Base-by-base conservation (phyloP, 2,888 invertebrate genomes). In the Melitaea athalia region DNA sequence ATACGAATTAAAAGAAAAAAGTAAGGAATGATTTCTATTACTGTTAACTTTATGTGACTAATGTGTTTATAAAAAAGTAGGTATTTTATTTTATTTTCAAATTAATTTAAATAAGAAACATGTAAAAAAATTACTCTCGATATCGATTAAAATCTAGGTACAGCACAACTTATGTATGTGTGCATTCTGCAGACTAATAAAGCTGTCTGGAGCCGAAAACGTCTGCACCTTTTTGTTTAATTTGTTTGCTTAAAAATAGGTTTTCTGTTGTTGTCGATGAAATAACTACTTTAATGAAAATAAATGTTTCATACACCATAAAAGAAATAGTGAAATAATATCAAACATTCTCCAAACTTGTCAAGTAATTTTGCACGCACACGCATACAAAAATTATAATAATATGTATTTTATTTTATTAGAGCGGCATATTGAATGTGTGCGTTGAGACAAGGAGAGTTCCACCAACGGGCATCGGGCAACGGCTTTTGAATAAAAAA, bases 211-310 rank as follows among this genome's bases (percentile, higher is more conserved):
- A 38, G 53, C 63, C 64, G 64, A 31, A 61, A 72, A 70, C 73
- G 75, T 75, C 75, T 76, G 76, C 66, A 53, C 7, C 60, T 64
- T 61, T 71, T 69, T 72, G 66, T 31, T 52, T 15, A 7, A 17
- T 61, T 66, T 71, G n/a, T 70, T 66, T 24, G 33, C 47, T 43
- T 31, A 64, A 63, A 65, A 55, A 65, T 57, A 43, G 43, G 15
- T n/a, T 53, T 68, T 45, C 42, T 45, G 14, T 33, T 63, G 10
- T 15, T 15, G 10, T 15, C 42, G 42, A 42, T 10, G 10, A n/a
- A 5, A 42, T 10, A 57, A 11, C 10, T 10, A 15, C 17, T n/a
- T 42, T 57, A 42, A n/a, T 57, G 6, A n/a, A 57, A 1, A 11
- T 38, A 1, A 57, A 15, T 57, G 15, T 42, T 42, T 10, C 5